Conservation (phyloP, 1,140 invertebrate species). For the Carposina sasakii region DNA sequence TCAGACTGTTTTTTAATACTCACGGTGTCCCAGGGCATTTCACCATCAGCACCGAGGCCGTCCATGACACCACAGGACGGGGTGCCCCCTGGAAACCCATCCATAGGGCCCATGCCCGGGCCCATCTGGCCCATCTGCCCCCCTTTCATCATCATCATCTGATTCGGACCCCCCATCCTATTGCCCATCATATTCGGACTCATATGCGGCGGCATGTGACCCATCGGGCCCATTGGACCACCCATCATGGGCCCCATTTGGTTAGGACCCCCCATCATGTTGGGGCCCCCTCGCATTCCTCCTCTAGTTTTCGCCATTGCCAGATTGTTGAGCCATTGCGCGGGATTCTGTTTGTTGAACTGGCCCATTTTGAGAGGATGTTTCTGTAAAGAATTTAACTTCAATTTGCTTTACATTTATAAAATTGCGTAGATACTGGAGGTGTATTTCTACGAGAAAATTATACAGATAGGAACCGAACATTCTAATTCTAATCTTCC, state of each 20-base stretch:
- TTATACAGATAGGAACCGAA: no score
- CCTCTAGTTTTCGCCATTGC: slow-evolving; percentile 82
- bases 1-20: no score
- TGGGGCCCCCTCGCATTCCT: slow-evolving; percentile 72
- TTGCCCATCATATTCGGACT: slow-evolving; percentile 67
- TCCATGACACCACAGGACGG: slow-evolving; percentile 72
- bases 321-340: slow-evolving; percentile 87
- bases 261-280: slow-evolving; percentile 66
- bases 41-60: slow-evolving; percentile 70
- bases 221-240: slow-evolving; percentile 66
- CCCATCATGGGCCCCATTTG: slow-evolving; percentile 69
- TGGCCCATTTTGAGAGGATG: slow-evolving; percentile 91
- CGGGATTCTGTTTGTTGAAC: slow-evolving; percentile 85
- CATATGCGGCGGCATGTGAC: slow-evolving; percentile 68
- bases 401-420: no score
- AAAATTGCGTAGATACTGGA: no score
- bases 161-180: slow-evolving; percentile 57
- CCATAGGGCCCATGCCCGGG: slow-evolving; percentile 67
- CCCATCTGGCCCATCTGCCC: slow-evolving; percentile 65
- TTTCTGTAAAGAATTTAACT: slow-evolving; percentile 77
- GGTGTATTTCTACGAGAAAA: no score
- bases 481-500: no score
- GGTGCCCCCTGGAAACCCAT: slow-evolving; percentile 71
- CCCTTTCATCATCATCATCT: slow-evolving; percentile 71
- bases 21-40: slow-evolving; percentile 72